Base-by-base conservation (phyloP, 2,113 vertebrate genomes). In the Prietella phreatophila region DNA sequence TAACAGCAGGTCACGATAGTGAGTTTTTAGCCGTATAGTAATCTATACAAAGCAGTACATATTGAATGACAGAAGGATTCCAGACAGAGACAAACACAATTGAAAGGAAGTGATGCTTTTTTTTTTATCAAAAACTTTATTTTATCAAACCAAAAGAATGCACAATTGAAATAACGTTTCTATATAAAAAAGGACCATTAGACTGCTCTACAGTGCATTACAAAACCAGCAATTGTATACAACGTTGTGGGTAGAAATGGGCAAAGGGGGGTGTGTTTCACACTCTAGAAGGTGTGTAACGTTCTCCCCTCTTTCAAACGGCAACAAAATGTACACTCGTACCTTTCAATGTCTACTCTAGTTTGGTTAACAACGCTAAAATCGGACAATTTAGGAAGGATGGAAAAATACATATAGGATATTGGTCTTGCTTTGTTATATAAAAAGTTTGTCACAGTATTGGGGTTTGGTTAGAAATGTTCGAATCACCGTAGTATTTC, bases 51-150 rank as follows among this genome's bases (percentile, higher is more conserved):
- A 73, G 19, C 8, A 73, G 65, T 30, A 67, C 13, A 19, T 14
- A 39, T 8, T 47, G 9, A 25, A 76, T 42, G 39, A 78, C 7
- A 0, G 42, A 78, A 1, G 17, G 42, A n/a, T 25, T 50, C 33
- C 69, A 33, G 65, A 33, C 65, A 33, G 36, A 75, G 9, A 3
- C 8, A 61, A 87, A 90, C 73, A 88, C 82, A 80, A 91, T 83
- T 85, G 58, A 27, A 55, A 55, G 53, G 53, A 56, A 81, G 25
- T 73, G 61, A 81, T 20, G 42, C 58, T 65, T 65, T 22, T 82
- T 42, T 53, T 97, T 96, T 94, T 98, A 98, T 97, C 96, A 97
- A 98, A 98, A 98, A 93, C 94, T 97, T 97, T 97, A 97, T 97
- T 97, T 98, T 96, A 97, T 97, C 96, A 97, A 98, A 97, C 94